phyloP scores from a whole-genome alignment of 2,797 vertebrate species.

The Hipposideros larvatus region DNA sequence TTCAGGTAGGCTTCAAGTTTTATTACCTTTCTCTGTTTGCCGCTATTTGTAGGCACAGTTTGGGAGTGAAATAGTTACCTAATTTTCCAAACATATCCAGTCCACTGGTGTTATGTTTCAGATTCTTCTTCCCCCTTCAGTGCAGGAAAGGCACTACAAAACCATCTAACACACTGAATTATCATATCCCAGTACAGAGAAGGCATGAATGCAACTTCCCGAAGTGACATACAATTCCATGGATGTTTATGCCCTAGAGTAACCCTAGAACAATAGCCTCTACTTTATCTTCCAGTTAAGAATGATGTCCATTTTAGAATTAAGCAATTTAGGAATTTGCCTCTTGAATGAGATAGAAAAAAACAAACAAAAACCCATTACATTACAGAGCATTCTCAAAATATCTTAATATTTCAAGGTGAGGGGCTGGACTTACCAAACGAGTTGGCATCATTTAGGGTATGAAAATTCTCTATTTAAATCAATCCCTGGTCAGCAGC shows the following conservation, averaged over 20 bases:
- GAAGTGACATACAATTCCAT: conserved; percentile 51
- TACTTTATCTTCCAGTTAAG: conserved; percentile 53
- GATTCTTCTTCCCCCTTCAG: neutral
- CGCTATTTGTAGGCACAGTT: neutral
- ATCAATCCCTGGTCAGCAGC: conserved; percentile 14
- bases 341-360: neutral
- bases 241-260: conserved; percentile 5
- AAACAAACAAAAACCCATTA: neutral
- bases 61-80: conserved; percentile 52
- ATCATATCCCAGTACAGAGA: conserved; percentile 52
- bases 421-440: conserved; percentile 4
- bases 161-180: conserved; percentile 43
- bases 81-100: conserved; percentile 28
- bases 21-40: neutral
- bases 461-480: conserved; percentile 61
- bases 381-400: conserved; percentile 45
- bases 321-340: conserved; percentile 42
- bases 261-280: neutral
- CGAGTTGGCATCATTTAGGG: neutral
- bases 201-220: conserved; percentile 53
- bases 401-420: conserved; percentile 63
- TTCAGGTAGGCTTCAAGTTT: neutral
- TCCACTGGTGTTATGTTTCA: neutral
- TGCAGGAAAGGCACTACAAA: conserved; percentile 43
- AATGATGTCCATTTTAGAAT: conserved; percentile 41